Evolutionary conservation across 2,113 vertebrate species (phyloP).

Genomic region (Cebus imitator): DNA sequence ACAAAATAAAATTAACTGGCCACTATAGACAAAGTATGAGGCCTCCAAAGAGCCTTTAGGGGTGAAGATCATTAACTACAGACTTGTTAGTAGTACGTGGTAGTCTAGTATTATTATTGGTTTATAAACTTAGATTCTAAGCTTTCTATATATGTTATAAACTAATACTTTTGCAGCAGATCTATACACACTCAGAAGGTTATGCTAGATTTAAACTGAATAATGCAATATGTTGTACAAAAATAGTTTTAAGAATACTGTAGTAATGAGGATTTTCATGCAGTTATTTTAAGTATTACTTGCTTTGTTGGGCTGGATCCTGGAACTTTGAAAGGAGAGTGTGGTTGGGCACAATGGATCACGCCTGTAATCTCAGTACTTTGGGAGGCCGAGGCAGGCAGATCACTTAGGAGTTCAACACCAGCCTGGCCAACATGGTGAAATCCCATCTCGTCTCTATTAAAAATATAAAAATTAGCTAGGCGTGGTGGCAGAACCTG

Average conservation of each 20-base stretch:
- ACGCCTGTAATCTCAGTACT: no score
- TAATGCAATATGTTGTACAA: not conserved
- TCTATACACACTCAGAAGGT: not conserved
- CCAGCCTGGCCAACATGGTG: no score
- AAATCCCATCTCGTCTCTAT: no score
- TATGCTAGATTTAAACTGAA: not conserved
- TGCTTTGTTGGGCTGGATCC: not conserved
- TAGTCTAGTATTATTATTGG: not conserved
- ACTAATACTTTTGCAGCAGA: not conserved
- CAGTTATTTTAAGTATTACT: not conserved
- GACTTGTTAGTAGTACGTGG: not conserved
- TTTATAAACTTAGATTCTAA: not conserved
- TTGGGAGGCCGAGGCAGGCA: no score
- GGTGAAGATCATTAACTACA: not conserved
- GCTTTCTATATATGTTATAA: not conserved
- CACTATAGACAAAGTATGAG: not conserved
- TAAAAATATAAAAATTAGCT: no score
- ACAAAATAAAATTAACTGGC: not conserved
- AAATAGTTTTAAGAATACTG: not conserved
- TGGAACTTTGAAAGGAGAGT: not conserved
- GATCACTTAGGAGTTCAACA: no score
- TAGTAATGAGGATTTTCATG: not conserved
- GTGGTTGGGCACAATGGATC: accelerated
- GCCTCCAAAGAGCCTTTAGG: not conserved
- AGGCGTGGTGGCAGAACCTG: no score